Percentiles rank a stretch among this genome's conserved stretches.
phyloP scores from a whole-genome alignment of 1,140 invertebrate species.

The Zophobas morio region DNA sequence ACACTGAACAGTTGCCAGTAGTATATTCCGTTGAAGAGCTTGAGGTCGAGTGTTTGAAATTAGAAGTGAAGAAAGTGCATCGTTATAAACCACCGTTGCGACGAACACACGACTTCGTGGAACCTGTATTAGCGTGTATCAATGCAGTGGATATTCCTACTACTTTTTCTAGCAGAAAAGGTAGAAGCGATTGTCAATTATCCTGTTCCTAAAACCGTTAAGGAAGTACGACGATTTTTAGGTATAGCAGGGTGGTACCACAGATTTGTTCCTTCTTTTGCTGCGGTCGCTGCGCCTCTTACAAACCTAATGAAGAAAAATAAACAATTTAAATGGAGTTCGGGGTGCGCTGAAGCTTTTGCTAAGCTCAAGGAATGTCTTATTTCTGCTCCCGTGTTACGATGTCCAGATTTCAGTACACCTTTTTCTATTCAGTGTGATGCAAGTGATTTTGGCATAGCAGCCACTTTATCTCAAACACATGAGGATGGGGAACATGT shows the following conservation, averaged over 20 bases:
- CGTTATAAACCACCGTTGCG: no score
- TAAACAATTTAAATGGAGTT: slow-evolving; percentile 6
- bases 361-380: slow-evolving; percentile 7
- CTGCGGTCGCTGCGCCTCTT: slow-evolving; percentile 60
- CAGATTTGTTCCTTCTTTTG: slow-evolving; percentile 64
- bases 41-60: no score
- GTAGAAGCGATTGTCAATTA: no score
- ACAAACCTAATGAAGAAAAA: slow-evolving; percentile 53
- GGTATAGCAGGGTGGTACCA: slow-evolving; percentile 64
- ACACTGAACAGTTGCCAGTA: no score
- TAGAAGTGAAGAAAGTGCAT: no score
- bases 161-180: no score
- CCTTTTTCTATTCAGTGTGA: background rate
- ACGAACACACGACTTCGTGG: no score
- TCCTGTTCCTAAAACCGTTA: background rate
- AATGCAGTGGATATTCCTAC: no score
- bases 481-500: background rate
- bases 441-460: background rate
- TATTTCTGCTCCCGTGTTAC: slow-evolving; percentile 18
- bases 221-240: slow-evolving; percentile 52
- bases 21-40: no score
- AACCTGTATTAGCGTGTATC: no score
- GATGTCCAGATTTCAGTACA: background rate
- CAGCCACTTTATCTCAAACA: background rate
- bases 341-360: slow-evolving; percentile 25